Conservation (phyloP, 2,113 vertebrate species). For the Axis porcinus region DNA sequence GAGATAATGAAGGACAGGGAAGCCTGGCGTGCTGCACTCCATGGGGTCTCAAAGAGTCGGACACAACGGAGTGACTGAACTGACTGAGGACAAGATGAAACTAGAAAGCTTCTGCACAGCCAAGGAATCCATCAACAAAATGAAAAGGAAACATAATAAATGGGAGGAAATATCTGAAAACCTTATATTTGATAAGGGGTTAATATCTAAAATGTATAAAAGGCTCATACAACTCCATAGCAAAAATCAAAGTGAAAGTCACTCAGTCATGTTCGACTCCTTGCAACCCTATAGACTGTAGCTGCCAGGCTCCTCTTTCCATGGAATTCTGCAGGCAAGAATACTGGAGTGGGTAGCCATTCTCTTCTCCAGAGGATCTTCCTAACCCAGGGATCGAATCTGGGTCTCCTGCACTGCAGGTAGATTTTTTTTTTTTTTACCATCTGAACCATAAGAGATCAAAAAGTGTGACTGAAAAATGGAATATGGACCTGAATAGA, state of each 20-base stretch:
- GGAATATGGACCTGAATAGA: neutral
- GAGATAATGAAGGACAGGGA: neutral
- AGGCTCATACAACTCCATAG: neutral
- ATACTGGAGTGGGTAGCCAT: neutral
- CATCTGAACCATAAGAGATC: neutral
- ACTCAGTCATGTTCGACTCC: neutral
- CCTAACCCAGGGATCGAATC: neutral
- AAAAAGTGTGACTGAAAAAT: neutral
- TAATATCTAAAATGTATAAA: neutral
- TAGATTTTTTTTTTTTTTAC: neutral
- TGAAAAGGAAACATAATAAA: neutral
- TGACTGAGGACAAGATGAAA: neutral
- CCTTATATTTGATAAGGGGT: neutral
- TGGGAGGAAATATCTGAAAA: neutral
- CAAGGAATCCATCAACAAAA: neutral
- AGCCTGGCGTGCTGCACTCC: rapidly evolving
- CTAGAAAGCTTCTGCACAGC: neutral
- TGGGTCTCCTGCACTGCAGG: neutral
- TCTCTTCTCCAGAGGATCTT: neutral
- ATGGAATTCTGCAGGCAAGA: neutral
- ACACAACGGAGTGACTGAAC: neutral
- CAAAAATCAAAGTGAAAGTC: neutral
- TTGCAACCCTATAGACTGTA: neutral
- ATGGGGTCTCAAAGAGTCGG: neutral
- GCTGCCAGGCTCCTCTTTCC: neutral